Conservation (phyloP, 2,888 invertebrate species). For the Agonum fuliginosum region DNA sequence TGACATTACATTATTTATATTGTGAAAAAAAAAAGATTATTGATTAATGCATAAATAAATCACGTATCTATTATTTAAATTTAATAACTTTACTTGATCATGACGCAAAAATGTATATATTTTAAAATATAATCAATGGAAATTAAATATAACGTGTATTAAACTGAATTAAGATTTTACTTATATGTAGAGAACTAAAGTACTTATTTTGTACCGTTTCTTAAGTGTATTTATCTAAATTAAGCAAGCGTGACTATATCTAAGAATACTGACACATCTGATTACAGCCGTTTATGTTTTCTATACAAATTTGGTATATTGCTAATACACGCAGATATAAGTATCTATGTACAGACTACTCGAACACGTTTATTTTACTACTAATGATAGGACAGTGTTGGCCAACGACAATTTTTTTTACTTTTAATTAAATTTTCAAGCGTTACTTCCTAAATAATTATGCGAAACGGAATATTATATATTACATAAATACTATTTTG, state of each 20-base stretch:
- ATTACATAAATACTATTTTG: too few relatives aligned
- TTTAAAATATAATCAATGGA: neutral
- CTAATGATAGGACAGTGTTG: slow-evolving; percentile 16
- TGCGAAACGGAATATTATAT: too few relatives aligned
- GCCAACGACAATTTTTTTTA: neutral
- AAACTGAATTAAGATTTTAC: neutral
- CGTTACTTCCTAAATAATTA: too few relatives aligned
- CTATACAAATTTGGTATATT: slow-evolving; percentile 68
- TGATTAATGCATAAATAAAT: neutral
- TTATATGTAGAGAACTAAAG: neutral
- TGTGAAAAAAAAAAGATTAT: neutral
- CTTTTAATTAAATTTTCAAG: too few relatives aligned
- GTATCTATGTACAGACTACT: slow-evolving; percentile 53
- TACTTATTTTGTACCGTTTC: neutral
- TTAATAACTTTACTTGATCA: neutral
- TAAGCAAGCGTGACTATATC: slow-evolving; percentile 24
- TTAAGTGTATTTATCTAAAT: slow-evolving; percentile 33
- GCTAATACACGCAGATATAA: slow-evolving; percentile 72
- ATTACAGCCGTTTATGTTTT: slow-evolving; percentile 50
- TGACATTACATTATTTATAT: slow-evolving; percentile 42
- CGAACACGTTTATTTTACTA: slow-evolving; percentile 40
- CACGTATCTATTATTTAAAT: neutral
- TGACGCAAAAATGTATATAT: neutral
- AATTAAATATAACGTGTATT: neutral
- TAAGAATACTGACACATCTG: slow-evolving; percentile 24